A percentile compares a stretch with the other conserved stretches of the same genome.
Evolutionary conservation across 2,888 invertebrate genomes (phyloP).

Genomic region (Meteorus cinctellus): DNA sequence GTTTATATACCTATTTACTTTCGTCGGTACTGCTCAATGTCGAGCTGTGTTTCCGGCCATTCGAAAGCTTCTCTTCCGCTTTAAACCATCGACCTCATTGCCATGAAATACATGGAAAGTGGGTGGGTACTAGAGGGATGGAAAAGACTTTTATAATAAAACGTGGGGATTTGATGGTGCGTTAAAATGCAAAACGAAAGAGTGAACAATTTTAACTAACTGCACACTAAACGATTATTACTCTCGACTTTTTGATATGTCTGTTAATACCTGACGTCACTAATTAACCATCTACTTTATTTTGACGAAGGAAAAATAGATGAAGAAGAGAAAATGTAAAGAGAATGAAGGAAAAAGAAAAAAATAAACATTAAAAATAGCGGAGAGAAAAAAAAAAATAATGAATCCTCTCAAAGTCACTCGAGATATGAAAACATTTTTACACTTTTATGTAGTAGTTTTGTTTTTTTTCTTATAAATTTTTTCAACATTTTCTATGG

Average conservation of each 20-base stretch:
- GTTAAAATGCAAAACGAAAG: conserved; percentile 53
- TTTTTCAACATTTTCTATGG: background rate
- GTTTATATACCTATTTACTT: conserved; percentile 2
- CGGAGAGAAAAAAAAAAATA: background rate
- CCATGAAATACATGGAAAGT: conserved; percentile 5
- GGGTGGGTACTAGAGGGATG: background rate
- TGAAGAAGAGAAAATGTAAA: background rate
- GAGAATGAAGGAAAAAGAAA: background rate
- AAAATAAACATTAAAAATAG: too few species aligned
- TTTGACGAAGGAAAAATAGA: background rate
- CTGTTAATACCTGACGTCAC: background rate
- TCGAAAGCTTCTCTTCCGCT: conserved; percentile 42
- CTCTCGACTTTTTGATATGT: conserved; percentile 5
- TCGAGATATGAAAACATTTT: background rate
- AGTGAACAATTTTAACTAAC: conserved; percentile 23
- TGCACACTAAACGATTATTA: conserved; percentile 18
- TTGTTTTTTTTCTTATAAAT: background rate
- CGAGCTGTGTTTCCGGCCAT: conserved; percentile 20
- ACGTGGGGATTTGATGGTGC: conserved; percentile 53
- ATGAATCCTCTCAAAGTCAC: background rate
- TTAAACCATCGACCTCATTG: conserved; percentile 43
- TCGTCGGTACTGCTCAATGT: conserved; percentile 1
- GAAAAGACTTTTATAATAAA: conserved; percentile 45
- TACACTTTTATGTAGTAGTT: background rate
- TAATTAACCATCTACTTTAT: background rate